Base-by-base conservation (phyloP, 2,113 vertebrate species). In the Bubo scandiacus region DNA sequence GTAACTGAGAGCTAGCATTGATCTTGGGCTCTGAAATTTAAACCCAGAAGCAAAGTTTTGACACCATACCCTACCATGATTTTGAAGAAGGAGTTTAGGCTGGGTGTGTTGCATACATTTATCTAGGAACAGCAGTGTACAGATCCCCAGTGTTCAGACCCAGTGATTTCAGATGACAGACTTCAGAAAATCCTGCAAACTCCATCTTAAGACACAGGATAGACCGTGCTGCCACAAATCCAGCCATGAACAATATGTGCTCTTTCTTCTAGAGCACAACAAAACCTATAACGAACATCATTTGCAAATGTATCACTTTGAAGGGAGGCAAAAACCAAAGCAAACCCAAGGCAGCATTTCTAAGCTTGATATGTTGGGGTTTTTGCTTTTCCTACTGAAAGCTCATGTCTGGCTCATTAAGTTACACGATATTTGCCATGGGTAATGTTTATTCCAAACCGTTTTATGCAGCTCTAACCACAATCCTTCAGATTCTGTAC, bases 361-460 rank as follows among this genome's bases (percentile, higher is more conserved):
- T 77, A 90, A 92, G 25, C 65, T 83, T 55, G 21, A 38, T 49
- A 55, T 0, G 0, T 73, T 26, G 16, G 12, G 11, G 29, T 21
- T 45, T 79, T 51, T 23, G 16, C 40, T 79, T 62, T 55, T 30
- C 34, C 86, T 63, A 54, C 42, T 61, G 71, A 95, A 96, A 88
- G 42, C 58, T 95, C 30, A 66, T 85, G 58, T 68, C 75, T 94
- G 85, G 23, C 62, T 94, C 86, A 96, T 95, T 88, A 93, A 59
- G 80, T 95, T 81, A 77, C 62, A 47, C 2, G 3, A 52, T 71
- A 67, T 63, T 88, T 96, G 68, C 79, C 58, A 90, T 34, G 67
- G 47, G 78, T 93, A 81, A 89, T 96, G 86, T 89, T 97, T 89
- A 91, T 96, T 91, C 77, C 87, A 58, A 94, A 70, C 16, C 3